Conservation (phyloP, 2,888 invertebrate species). For the Dryococelus australis region DNA sequence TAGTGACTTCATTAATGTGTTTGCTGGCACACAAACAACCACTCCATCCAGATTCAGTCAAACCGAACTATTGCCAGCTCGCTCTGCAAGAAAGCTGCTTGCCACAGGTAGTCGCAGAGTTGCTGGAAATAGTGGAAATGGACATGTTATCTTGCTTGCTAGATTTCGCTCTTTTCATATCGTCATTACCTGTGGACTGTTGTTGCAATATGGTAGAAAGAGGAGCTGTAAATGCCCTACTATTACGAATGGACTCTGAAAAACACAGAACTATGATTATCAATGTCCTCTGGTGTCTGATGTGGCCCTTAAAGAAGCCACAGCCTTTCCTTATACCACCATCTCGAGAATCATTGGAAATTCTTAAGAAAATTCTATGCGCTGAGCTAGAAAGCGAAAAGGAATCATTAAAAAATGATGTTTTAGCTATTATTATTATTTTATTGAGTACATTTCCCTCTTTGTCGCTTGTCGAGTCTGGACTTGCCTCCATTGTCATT, state of each 20-base stretch:
- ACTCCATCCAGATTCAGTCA: background rate
- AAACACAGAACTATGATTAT: background rate
- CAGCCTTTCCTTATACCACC: background rate
- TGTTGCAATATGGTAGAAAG: background rate
- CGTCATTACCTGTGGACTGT: background rate
- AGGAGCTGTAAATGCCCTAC: constrained; percentile 3
- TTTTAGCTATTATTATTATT: background rate
- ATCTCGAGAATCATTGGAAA: background rate
- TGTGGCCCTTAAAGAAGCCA: background rate
- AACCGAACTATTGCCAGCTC: background rate
- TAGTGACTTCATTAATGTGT: background rate
- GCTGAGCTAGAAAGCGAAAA: background rate
- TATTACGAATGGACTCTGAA: background rate
- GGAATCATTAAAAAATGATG: background rate
- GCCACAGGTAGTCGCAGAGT: background rate
- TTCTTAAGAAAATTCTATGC: background rate
- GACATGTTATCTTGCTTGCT: background rate
- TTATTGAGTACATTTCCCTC: background rate
- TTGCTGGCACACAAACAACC: background rate
- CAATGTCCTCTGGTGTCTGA: background rate
- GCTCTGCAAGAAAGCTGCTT: background rate
- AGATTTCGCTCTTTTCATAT: background rate
- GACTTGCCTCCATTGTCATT: background rate
- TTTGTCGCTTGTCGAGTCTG: constrained; percentile 20
- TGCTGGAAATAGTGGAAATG: background rate